A percentile compares a stretch with the other conserved stretches of the same genome.
Evolutionary conservation across 2,888 invertebrate species (phyloP).

Genomic region (Gasteruption jaculator): DNA sequence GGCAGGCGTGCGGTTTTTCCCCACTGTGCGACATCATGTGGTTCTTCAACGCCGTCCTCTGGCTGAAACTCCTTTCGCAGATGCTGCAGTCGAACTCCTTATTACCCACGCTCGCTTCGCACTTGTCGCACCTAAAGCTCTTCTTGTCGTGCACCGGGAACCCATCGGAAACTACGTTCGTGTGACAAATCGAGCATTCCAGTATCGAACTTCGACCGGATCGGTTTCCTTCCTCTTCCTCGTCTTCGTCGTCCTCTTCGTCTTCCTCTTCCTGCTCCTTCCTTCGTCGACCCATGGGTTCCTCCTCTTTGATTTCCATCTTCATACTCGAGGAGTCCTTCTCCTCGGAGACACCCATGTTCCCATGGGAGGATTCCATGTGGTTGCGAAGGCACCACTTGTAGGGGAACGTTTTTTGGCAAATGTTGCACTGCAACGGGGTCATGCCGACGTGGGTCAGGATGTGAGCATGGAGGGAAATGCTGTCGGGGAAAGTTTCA

Average conservation of each 20-base stretch:
- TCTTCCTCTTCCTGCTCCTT: constrained; percentile 31
- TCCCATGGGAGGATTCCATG: constrained; percentile 35
- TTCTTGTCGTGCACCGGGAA: constrained; percentile 38
- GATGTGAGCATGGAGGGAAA: constrained; percentile 43
- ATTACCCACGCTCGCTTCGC: constrained; percentile 31
- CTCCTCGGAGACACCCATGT: constrained; percentile 28
- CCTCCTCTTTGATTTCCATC: constrained; percentile 9
- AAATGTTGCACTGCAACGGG: constrained; percentile 41
- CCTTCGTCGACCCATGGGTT: constrained; percentile 10
- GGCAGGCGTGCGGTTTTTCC: constrained; percentile 45
- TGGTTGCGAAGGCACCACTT: constrained; percentile 44
- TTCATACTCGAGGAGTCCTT: constrained; percentile 21
- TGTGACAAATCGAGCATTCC: constrained; percentile 40
- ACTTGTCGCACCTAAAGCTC: constrained; percentile 34
- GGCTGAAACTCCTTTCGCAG: constrained; percentile 41
- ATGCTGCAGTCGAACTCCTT: constrained; percentile 44
- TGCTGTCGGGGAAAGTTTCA: constrained; percentile 37
- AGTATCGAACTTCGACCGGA: constrained; percentile 39
- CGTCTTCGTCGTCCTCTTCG: constrained; percentile 34
- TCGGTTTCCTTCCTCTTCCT: constrained; percentile 34
- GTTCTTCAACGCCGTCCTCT: constrained; percentile 43
- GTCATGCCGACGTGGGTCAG: constrained; percentile 43
- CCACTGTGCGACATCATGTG: constrained; percentile 46
- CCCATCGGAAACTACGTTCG: no score
- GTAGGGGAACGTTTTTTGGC: constrained; percentile 43